Conservation (phyloP, 2,797 vertebrate genomes). For the Myripristis murdjan region DNA sequence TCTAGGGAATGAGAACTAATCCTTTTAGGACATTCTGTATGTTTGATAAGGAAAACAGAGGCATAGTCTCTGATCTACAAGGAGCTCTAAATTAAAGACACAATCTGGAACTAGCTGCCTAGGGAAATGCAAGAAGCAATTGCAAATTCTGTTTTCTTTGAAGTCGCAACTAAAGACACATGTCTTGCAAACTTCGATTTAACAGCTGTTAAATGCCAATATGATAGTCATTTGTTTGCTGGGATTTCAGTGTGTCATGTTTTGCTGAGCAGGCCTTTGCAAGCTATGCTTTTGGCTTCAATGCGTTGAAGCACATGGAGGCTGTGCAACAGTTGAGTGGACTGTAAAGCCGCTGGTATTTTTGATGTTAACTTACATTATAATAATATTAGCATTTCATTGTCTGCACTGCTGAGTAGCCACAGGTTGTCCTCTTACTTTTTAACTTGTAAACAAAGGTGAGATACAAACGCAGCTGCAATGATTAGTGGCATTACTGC, state of each 20-base stretch:
- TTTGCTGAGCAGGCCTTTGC: neutral
- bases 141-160: slow-evolving; percentile 12
- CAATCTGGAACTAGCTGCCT: slow-evolving; percentile 15
- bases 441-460: neutral
- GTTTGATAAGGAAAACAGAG: slow-evolving; percentile 33
- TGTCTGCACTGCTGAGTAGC: slow-evolving; percentile 4
- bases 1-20: slow-evolving; percentile 9
- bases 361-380: slow-evolving; percentile 8
- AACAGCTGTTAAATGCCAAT: too few relatives aligned
- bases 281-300: neutral
- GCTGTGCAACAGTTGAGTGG: too few relatives aligned
- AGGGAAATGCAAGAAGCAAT: slow-evolving; percentile 24
- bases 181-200: too few relatives aligned
- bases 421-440: too few relatives aligned
- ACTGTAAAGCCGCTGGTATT: too few relatives aligned
- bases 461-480: neutral
- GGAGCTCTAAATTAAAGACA: slow-evolving; percentile 30
- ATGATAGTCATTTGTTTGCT: too few relatives aligned
- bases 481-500: neutral
- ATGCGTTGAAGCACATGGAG: too few relatives aligned
- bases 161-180: slow-evolving; percentile 19
- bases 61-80: slow-evolving; percentile 38
- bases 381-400: slow-evolving; percentile 27
- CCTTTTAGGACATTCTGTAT: neutral
- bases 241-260: too few relatives aligned